Conservation (phyloP, 2,113 vertebrate species). For the Fregata magnificens region DNA sequence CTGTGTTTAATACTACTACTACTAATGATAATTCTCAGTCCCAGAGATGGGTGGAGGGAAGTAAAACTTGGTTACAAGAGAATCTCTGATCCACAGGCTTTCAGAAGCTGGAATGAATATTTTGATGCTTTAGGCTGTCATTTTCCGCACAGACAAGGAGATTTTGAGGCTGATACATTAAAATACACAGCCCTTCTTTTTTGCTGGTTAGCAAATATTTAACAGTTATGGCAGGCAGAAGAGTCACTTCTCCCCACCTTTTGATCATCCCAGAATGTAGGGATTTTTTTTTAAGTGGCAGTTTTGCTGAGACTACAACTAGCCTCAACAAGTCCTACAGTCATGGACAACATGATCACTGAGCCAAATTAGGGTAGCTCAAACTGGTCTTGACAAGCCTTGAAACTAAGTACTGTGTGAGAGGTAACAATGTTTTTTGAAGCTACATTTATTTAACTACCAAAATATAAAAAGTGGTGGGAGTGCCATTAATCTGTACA, state of each 20-base stretch:
- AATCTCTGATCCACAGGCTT: not conserved
- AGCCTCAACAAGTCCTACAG: not conserved
- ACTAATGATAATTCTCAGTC: not conserved
- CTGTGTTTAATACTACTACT: not conserved
- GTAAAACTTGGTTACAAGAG: not conserved
- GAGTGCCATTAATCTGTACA: not conserved
- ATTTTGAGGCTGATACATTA: not conserved
- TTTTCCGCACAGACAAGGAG: not conserved
- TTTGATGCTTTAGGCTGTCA: not conserved
- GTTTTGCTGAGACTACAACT: not conserved
- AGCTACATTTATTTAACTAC: not conserved
- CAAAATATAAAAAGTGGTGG: fast-evolving
- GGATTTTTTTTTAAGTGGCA: not conserved
- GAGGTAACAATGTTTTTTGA: not conserved
- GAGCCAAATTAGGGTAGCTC: not conserved
- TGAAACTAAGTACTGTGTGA: not conserved
- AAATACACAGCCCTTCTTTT: not conserved
- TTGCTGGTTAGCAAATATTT: not conserved
- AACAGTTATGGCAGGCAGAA: not conserved
- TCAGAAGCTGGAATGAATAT: not conserved
- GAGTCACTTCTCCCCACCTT: not conserved
- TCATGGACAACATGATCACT: not conserved
- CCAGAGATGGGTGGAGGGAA: not conserved
- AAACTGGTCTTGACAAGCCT: not conserved
- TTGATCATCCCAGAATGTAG: not conserved